Percentiles rank a stretch among this genome's conserved stretches.
phyloP scores from a whole-genome alignment of 2,888 invertebrate species.

The Agriopis marginaria region DNA sequence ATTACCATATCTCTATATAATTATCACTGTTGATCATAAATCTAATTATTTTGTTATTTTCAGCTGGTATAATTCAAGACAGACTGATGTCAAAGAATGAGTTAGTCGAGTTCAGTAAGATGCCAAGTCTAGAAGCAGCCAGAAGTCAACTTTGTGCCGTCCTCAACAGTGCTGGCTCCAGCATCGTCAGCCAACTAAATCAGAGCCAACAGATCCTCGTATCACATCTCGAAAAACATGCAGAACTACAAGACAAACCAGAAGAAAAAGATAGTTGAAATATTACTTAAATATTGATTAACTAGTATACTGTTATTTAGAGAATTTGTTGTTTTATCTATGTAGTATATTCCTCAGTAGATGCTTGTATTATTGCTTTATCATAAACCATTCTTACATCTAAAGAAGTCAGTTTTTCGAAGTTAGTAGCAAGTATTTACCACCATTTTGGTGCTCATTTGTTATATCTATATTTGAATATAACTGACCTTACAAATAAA shows the following conservation, averaged over 20 bases:
- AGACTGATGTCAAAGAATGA: conserved; percentile 89
- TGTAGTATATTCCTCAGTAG: conserved; percentile 27
- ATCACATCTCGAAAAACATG: conserved; percentile 88
- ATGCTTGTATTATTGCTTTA: neutral
- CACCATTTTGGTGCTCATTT: no score
- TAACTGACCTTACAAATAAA: no score
- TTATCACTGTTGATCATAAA: neutral
- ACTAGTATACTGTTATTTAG: conserved; percentile 47
- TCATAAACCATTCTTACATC: neutral
- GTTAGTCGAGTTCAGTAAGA: conserved; percentile 87
- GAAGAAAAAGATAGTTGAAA: conserved; percentile 51
- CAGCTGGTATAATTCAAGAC: conserved; percentile 91
- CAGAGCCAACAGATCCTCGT: conserved; percentile 90
- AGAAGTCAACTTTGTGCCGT: conserved; percentile 90
- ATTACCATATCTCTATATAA: no score
- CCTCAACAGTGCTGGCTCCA: conserved; percentile 88
- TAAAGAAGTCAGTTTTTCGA: neutral
- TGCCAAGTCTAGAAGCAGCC: conserved; percentile 88
- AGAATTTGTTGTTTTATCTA: conserved; percentile 34
- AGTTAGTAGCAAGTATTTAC: neutral
- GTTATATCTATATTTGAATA: no score
- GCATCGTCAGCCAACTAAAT: conserved; percentile 88
- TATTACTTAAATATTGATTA: conserved; percentile 32
- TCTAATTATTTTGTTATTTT: conserved; percentile 49
- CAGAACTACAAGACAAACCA: conserved; percentile 62